Conservation (phyloP, 2,113 vertebrate species). For the Nothoprocta pentlandii region DNA sequence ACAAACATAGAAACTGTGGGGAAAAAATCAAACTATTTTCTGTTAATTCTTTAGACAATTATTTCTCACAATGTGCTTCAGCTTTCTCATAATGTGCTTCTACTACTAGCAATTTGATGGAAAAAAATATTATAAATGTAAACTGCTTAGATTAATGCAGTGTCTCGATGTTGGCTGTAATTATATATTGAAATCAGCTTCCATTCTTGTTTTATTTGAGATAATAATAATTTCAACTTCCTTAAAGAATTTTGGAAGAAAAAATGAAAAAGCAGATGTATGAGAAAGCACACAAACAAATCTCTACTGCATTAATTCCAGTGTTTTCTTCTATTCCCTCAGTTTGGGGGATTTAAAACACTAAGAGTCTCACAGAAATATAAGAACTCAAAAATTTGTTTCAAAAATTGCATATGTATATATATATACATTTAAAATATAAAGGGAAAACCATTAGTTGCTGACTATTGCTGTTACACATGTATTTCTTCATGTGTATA, state of each 20-base stretch:
- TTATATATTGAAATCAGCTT: conserved; percentile 19
- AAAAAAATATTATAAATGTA: neutral
- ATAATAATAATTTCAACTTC: neutral
- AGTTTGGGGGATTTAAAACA: neutral
- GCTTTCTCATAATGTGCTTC: neutral
- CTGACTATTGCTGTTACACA: neutral
- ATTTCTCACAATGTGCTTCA: neutral
- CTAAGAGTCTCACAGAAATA: neutral
- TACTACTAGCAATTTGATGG: neutral
- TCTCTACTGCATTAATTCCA: neutral
- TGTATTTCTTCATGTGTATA: too few species aligned
- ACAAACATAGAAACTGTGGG: neutral
- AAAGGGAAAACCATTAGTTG: neutral
- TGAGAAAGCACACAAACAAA: neutral
- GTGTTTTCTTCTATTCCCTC: neutral
- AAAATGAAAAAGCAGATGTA: neutral
- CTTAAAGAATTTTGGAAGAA: neutral
- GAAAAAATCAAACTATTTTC: neutral
- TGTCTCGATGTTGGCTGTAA: neutral
- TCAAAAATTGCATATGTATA: neutral
- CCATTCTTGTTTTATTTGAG: neutral
- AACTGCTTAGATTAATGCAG: neutral
- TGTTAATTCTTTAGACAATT: neutral
- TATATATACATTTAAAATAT: neutral
- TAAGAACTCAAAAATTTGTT: neutral